phyloP scores from a whole-genome alignment of 2,888 invertebrate species.

The Campaea margaritaria region DNA sequence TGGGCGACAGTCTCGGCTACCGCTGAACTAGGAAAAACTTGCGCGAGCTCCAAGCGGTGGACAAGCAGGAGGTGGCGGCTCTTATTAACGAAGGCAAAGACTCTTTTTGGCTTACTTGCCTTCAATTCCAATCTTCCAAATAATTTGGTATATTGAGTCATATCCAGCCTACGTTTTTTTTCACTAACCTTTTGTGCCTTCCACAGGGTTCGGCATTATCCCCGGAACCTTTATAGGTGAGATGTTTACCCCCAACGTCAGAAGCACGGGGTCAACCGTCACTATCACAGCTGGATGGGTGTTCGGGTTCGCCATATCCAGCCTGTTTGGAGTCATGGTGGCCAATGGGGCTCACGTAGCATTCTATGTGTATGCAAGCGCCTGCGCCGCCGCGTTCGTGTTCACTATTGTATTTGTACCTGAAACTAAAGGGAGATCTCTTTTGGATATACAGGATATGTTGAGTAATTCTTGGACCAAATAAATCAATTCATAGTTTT shows the following conservation, averaged over 20 bases:
- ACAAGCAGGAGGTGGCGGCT: too few species aligned
- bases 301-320: constrained; percentile 47
- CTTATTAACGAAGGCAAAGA: too few species aligned
- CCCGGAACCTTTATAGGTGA: constrained; percentile 54
- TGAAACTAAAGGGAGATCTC: constrained; percentile 55
- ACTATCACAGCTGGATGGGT: constrained; percentile 45
- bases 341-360: constrained; percentile 41
- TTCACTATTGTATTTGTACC: constrained; percentile 52
- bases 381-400: constrained; percentile 41
- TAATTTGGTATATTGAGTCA: too few species aligned
- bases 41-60: too few species aligned
- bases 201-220: constrained; percentile 55
- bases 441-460: constrained; percentile 52
- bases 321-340: constrained; percentile 48
- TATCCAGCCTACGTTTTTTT: neutral
- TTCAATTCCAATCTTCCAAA: too few species aligned
- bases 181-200: neutral
- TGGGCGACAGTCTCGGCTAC: too few species aligned
- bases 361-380: constrained; percentile 50
- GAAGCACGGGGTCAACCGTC: constrained; percentile 50
- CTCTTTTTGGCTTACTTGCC: too few species aligned
- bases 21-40: too few species aligned
- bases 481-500: neutral
- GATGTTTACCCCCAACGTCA: constrained; percentile 54
- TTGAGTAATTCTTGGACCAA: constrained; percentile 41